Percentiles rank a stretch among this genome's conserved stretches.
These are phyloP conservation scores for Acrocephalus arundinaceus DNA, from an alignment of 2,113 vertebrate genomes.

Conservation along the genomic window DNA sequence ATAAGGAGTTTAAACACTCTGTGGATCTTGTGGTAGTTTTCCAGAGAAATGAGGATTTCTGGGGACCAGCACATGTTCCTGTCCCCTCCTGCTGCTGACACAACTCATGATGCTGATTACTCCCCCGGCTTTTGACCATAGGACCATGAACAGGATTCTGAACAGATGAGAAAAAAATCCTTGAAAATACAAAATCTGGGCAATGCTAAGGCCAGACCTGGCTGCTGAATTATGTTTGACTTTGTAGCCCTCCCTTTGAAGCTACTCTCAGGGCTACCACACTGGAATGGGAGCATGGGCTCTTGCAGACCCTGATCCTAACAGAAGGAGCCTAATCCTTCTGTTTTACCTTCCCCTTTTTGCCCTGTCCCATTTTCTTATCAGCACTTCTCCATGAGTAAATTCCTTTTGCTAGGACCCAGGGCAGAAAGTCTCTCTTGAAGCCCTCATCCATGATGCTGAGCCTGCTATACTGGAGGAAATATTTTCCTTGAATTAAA, in stretches of 20 bases:
- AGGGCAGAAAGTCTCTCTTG: neutral
- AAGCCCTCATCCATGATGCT: rapidly evolving
- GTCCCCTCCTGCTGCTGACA: neutral
- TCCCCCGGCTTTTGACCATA: neutral
- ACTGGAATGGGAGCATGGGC: neutral
- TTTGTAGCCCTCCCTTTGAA: neutral
- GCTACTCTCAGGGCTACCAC: neutral
- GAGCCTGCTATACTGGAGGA: neutral
- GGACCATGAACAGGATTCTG: neutral
- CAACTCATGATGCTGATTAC: neutral
- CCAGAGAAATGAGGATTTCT: neutral
- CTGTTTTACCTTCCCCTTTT: neutral
- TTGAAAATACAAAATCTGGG: neutral
- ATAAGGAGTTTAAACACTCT: neutral
- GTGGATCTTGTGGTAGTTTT: neutral
- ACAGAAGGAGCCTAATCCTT: neutral
- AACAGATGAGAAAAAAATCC: neutral
- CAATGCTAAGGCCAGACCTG: neutral
- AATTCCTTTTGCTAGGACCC: neutral
- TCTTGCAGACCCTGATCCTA: constrained; percentile 2
- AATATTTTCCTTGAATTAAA: neutral
- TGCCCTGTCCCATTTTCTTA: neutral
- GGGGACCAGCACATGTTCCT: neutral
- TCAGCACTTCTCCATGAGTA: neutral
- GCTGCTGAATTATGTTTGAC: neutral